Percentiles rank a stretch among this genome's conserved stretches.
Conservation (phyloP, 2,797 vertebrate species). For the Fringilla coelebs region DNA sequence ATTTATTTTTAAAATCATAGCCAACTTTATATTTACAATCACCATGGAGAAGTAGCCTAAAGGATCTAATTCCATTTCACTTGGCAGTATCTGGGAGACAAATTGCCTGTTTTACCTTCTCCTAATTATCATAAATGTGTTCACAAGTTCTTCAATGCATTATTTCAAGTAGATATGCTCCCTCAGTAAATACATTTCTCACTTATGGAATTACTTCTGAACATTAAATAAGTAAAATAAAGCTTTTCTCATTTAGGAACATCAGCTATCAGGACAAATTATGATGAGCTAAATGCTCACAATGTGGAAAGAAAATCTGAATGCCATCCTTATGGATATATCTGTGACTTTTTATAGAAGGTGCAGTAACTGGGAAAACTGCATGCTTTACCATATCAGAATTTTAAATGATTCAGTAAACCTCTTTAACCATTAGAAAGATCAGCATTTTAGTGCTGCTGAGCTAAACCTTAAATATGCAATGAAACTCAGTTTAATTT, state of each 20-base stretch:
- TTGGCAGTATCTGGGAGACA: slow-evolving; percentile 5
- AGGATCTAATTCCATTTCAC: slow-evolving; percentile 21
- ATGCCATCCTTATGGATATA: not conserved
- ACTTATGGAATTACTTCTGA: not conserved
- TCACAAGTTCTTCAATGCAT: not conserved
- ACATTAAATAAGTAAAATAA: not conserved
- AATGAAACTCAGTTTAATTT: not conserved
- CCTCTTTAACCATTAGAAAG: not conserved
- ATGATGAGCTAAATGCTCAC: not conserved
- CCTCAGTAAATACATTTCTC: not conserved
- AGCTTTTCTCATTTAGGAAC: not conserved
- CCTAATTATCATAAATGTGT: not conserved
- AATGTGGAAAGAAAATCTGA: not conserved
- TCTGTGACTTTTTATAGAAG: not conserved
- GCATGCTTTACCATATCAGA: not conserved
- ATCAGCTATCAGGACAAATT: not conserved
- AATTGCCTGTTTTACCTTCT: not conserved
- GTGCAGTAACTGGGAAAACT: not conserved
- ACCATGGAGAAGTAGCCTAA: not conserved
- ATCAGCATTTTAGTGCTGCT: not conserved
- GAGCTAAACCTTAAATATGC: not conserved
- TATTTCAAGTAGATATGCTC: not conserved
- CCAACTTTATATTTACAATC: not conserved
- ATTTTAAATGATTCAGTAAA: not conserved
- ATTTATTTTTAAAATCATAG: not conserved